Evolutionary conservation across 2,797 vertebrate species (phyloP).

Genomic region (Erethizon dorsatum): DNA sequence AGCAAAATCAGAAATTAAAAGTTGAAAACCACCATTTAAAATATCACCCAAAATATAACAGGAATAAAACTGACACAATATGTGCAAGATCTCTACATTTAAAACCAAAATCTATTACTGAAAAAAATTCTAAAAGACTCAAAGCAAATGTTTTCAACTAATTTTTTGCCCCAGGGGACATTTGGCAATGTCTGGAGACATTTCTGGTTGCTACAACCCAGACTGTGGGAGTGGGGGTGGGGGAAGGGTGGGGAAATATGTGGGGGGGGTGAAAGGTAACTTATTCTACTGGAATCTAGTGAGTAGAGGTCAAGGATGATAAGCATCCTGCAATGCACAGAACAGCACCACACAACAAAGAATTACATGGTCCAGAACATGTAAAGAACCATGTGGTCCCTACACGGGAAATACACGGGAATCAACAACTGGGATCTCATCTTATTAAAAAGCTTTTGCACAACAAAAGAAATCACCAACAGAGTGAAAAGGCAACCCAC

Average conservation of each 20-base stretch:
- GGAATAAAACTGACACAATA: not conserved
- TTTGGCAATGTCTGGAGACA: not conserved
- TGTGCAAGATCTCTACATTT: not conserved
- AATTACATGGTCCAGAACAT: not conserved
- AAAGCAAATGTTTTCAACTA: not conserved
- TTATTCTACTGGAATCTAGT: not conserved
- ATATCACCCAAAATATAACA: not conserved
- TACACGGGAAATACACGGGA: not conserved
- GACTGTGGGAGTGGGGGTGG: not conserved
- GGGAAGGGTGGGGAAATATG: not conserved
- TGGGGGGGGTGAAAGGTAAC: not conserved
- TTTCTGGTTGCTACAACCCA: not conserved
- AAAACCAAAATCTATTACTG: not conserved
- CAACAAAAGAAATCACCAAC: not conserved
- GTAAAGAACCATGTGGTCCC: not conserved
- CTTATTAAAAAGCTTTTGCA: not conserved
- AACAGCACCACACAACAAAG: not conserved
- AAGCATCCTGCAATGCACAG: not conserved
- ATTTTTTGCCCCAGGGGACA: not conserved
- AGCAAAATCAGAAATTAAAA: slow-evolving; percentile 2
- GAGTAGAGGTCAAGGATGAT: not conserved
- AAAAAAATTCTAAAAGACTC: not conserved
- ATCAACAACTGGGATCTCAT: not conserved
- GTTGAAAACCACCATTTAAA: not conserved
- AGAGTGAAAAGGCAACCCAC: not conserved